Conservation (phyloP, 2,888 invertebrate genomes). For the Saturnia japonica region DNA sequence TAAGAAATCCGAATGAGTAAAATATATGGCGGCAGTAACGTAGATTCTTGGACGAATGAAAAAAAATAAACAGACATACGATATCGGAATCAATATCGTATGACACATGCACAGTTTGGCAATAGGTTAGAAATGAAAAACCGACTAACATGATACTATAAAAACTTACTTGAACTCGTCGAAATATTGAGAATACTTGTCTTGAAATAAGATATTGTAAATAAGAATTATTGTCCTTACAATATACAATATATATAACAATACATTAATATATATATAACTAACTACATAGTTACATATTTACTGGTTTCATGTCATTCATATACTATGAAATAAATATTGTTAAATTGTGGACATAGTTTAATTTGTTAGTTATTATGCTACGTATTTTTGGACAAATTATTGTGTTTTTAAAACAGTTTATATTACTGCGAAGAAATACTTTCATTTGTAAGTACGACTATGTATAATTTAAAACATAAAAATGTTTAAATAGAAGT, state of each 20-base stretch:
- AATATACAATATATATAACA: too few species aligned
- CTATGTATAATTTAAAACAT: too few species aligned
- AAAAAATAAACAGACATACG: background rate
- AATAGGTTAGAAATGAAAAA: conserved; percentile 6
- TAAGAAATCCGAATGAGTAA: background rate
- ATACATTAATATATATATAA: too few species aligned
- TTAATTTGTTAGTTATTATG: too few species aligned
- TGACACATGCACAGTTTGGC: conserved; percentile 2
- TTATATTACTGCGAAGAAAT: too few species aligned
- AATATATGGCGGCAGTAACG: background rate
- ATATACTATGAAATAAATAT: too few species aligned
- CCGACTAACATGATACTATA: conserved; percentile 1
- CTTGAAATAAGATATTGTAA: conserved; percentile 4
- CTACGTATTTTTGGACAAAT: too few species aligned
- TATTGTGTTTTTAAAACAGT: too few species aligned
- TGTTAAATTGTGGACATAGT: too few species aligned
- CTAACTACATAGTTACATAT: background rate
- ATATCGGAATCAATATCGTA: conserved; percentile 5
- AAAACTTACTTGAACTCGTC: background rate
- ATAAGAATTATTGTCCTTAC: background rate
- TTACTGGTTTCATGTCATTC: background rate
- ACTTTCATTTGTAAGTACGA: too few species aligned
- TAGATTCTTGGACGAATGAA: background rate
- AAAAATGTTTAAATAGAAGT: too few species aligned
- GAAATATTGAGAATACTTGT: conserved; percentile 5